phyloP scores from a whole-genome alignment of 2,797 vertebrate genomes.

The Lemur catta region DNA sequence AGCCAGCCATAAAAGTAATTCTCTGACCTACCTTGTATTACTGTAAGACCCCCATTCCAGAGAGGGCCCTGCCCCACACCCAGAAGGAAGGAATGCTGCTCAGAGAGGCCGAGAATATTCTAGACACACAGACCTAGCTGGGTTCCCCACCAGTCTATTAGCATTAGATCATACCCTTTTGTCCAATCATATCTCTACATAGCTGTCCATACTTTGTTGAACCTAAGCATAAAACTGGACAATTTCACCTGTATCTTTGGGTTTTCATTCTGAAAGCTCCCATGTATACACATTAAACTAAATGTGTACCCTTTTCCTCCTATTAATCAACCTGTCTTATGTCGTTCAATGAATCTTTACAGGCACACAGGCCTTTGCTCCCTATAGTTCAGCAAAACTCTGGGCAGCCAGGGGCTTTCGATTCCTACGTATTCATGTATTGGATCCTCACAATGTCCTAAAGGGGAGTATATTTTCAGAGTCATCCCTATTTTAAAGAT shows the following conservation, averaged over 20 bases:
- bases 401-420: background rate
- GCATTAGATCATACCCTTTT: background rate
- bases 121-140: background rate
- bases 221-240: background rate
- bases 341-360: background rate
- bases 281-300: background rate
- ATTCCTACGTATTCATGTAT: background rate
- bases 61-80: background rate
- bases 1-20: background rate
- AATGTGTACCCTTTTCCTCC: background rate
- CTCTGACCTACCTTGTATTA: background rate
- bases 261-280: background rate
- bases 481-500: background rate
- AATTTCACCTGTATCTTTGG: background rate
- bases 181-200: background rate
- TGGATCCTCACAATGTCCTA: background rate
- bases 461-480: background rate
- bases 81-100: background rate
- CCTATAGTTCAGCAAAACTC: background rate
- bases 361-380: background rate
- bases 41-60: background rate
- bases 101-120: background rate
- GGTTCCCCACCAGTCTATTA: background rate
- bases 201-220: background rate
- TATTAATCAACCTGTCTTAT: background rate